Base-by-base conservation (phyloP, 2,888 invertebrate genomes). In the Microctonus hyperodae region DNA sequence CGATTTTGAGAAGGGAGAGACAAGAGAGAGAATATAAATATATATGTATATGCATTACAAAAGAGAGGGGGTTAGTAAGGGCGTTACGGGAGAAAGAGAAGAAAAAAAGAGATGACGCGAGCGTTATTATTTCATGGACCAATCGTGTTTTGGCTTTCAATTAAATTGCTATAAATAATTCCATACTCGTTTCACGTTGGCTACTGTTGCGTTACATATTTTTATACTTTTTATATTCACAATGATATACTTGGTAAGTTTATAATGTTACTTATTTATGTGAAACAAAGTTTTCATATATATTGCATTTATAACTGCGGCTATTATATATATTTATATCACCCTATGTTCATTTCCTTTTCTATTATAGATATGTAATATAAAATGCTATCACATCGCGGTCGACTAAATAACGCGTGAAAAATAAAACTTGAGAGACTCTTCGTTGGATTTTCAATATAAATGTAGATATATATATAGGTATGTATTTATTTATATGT, bases 351-450 rank as follows among this genome's bases (percentile, higher is more conserved):
- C 37, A 60, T 60, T 60, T 60, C 60, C 60, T 60, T 60, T 3
- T 5, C 7, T 28, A 60, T 50, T 60, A 60, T 60, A 33, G 33
- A 60, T 28, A 25, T 16, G 23, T n/a, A 5, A 61, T 44, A 44
- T 44, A 37, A 37, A 22, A 25, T 28, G 11, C 22, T 40, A 44
- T 59, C 44, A 28, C 11, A 28, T 48, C 33, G 16, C 11, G 13
- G 23, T 44, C 53, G 62, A 66, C 56, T 66, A 66, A 66, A 66
- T 66, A 66, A 66, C 56, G 56, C 66, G 66, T 66, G 66, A 66
- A 65, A 66, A 66, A 66, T 61, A 61, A 61, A 66, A 66, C 55
- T 66, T 10, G 11, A 60, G 31, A 53, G 6, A 16, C 16, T 20
- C 44, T n/a, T 44, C 16, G 44, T 44, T 20, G 20, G 9, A 58